phyloP scores from a whole-genome alignment of 2,888 invertebrate species.

The Tridacna crocea region DNA sequence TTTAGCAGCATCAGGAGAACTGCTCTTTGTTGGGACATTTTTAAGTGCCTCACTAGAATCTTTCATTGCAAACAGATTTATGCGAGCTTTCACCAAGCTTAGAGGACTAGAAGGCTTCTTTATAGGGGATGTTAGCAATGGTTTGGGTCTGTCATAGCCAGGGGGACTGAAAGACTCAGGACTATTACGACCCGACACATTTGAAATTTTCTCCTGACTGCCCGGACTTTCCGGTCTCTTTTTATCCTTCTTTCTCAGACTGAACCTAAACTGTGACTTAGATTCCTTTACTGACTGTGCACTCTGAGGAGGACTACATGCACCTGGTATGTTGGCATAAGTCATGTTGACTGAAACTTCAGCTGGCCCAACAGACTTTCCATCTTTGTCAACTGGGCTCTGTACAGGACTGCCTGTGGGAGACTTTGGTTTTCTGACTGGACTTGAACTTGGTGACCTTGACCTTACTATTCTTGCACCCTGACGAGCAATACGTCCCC shows the following conservation, averaged over 20 bases:
- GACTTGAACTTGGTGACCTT: slow-evolving; percentile 81
- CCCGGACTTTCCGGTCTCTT: slow-evolving; percentile 9
- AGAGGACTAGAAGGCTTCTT: slow-evolving; percentile 37
- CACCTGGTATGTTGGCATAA: slow-evolving; percentile 42
- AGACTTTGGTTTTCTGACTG: slow-evolving; percentile 83
- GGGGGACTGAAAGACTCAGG: slow-evolving; percentile 42
- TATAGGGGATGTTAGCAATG: slow-evolving; percentile 35
- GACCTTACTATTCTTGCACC: slow-evolving; percentile 80
- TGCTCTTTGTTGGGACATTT: not conserved
- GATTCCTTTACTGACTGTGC: slow-evolving; percentile 48
- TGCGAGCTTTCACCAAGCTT: slow-evolving; percentile 49
- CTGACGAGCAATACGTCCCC: slow-evolving; percentile 81
- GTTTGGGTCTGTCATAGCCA: slow-evolving; percentile 49
- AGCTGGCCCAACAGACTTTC: slow-evolving; percentile 38
- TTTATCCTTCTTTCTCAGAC: slow-evolving; percentile 43
- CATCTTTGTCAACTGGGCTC: slow-evolving; percentile 26
- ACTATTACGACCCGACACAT: not conserved
- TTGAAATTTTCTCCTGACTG: not conserved
- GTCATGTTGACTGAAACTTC: slow-evolving; percentile 42
- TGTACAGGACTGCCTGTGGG: slow-evolving; percentile 28
- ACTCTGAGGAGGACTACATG: slow-evolving; percentile 53
- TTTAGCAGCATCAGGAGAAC: not conserved
- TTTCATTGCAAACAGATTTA: slow-evolving; percentile 47
- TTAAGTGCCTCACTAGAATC: slow-evolving; percentile 25
- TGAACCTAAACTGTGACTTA: slow-evolving; percentile 42